A percentile compares a stretch with the other conserved stretches of the same genome.
Conservation (phyloP, 2,797 vertebrate species). For the Catostomus latipinnis region DNA sequence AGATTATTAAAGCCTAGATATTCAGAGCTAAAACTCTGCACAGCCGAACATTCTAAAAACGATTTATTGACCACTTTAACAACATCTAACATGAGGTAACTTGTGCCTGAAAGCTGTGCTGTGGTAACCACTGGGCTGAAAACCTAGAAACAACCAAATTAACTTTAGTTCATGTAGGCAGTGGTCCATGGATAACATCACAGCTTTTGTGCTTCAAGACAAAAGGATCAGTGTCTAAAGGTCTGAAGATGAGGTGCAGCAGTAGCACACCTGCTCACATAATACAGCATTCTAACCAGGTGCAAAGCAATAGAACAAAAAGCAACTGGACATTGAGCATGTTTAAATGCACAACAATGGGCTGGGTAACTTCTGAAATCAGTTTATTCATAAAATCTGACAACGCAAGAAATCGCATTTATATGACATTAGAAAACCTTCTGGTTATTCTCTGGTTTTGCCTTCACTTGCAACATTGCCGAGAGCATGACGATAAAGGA, state of each 20-base stretch:
- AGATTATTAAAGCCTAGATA: constrained; percentile 20
- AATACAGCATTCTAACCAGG: too few species aligned
- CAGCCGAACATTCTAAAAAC: too few species aligned
- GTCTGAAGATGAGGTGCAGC: background rate
- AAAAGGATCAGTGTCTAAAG: background rate
- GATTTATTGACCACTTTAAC: background rate
- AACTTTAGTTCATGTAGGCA: background rate
- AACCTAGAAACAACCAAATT: constrained; percentile 24
- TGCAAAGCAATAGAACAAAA: background rate
- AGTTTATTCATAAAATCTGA: too few species aligned
- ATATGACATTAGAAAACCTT: too few species aligned
- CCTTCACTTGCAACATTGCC: too few species aligned
- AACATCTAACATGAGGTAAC: background rate
- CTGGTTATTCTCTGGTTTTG: too few species aligned
- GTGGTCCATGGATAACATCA: background rate
- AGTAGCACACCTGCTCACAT: background rate
- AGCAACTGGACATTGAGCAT: too few species aligned
- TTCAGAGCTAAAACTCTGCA: background rate
- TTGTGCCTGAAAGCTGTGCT: background rate
- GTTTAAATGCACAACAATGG: too few species aligned
- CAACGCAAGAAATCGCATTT: too few species aligned
- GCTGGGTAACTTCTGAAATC: too few species aligned
- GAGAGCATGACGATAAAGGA: too few species aligned
- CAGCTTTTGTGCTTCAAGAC: background rate
- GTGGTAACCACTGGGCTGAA: constrained; percentile 8